A percentile compares a stretch with the other conserved stretches of the same genome.
Conservation (phyloP, 2,888 invertebrate genomes). For the Trypoxylon attenuatum region DNA sequence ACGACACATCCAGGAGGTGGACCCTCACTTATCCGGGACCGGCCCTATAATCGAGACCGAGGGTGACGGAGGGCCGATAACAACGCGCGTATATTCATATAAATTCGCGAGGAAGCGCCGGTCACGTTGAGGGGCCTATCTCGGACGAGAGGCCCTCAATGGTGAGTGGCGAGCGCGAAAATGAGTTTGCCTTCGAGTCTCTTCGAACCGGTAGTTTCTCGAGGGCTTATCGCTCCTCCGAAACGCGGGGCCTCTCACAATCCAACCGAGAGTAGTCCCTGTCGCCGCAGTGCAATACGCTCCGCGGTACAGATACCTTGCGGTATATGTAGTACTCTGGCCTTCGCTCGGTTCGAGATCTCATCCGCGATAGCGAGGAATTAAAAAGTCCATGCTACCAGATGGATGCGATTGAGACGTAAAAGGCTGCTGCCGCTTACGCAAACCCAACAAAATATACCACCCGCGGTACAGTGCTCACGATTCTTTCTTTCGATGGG, state of each 20-base stretch:
- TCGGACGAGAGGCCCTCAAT: background rate
- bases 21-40: slow-evolving; percentile 10
- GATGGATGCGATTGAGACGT: background rate
- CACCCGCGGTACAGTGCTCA: no score
- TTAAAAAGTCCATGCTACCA: background rate
- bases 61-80: slow-evolving; percentile 28
- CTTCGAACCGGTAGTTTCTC: background rate
- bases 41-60: slow-evolving; percentile 22
- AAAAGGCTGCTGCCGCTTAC: background rate
- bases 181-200: slow-evolving; percentile 3
- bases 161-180: slow-evolving; percentile 6
- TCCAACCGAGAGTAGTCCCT: background rate
- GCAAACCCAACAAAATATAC: background rate
- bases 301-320: no score
- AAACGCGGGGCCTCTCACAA: no score
- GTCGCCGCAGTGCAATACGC: no score
- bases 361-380: background rate
- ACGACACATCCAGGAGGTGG: slow-evolving; percentile 21
- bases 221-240: no score
- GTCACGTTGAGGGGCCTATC: slow-evolving; percentile 2
- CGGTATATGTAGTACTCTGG: no score
- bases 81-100: slow-evolving; percentile 8
- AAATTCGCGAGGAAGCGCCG: slow-evolving; percentile 29
- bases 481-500: no score
- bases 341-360: background rate